phyloP scores from a whole-genome alignment of 1,140 invertebrate genomes.

The Saccostrea echinata region DNA sequence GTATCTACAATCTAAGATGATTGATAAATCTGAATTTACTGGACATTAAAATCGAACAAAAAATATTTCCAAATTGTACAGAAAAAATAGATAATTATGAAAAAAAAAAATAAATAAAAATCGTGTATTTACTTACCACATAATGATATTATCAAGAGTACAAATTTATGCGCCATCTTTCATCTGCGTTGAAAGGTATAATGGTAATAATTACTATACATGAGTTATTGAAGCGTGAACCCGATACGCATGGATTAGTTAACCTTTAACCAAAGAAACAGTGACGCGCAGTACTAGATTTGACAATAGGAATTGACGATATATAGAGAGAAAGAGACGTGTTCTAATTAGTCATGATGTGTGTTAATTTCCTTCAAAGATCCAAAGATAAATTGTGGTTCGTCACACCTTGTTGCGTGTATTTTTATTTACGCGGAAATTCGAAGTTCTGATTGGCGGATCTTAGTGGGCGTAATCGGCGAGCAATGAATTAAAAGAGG shows the following conservation, averaged over 20 bases:
- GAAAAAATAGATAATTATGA: background rate
- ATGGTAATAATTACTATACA: background rate
- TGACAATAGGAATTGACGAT: background rate
- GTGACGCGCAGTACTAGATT: background rate
- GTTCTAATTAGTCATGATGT: constrained; percentile 2
- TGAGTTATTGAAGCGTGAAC: background rate
- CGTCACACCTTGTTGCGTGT: background rate
- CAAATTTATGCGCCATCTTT: constrained; percentile 14
- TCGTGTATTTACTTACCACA: background rate
- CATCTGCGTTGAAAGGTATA: constrained; percentile 19
- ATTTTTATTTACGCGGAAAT: background rate
- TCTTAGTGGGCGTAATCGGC: background rate
- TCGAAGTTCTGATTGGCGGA: background rate
- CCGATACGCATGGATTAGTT: background rate
- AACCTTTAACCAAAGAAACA: background rate
- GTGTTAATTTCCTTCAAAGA: constrained; percentile 3
- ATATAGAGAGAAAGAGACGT: background rate
- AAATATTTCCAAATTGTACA: too few species aligned
- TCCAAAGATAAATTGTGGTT: background rate
- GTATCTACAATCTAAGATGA: too few species aligned
- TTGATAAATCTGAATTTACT: too few species aligned
- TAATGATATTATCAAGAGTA: constrained; percentile 13
- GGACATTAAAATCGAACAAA: too few species aligned
- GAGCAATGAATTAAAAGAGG: background rate
- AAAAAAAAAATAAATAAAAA: background rate